phyloP scores from a whole-genome alignment of 2,797 vertebrate species.

The Otus scops region DNA sequence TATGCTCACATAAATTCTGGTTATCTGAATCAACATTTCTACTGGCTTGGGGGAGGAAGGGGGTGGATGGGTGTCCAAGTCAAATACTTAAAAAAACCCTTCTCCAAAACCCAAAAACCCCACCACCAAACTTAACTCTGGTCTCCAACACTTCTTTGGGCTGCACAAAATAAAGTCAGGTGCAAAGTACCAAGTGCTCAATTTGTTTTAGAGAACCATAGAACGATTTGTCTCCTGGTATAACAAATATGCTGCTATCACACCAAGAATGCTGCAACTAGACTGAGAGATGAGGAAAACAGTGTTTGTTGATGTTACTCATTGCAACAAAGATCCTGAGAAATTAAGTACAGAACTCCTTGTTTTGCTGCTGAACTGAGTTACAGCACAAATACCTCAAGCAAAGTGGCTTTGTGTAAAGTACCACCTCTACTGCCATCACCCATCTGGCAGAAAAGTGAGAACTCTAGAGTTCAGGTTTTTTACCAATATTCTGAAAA shows the following conservation, averaged over 20 bases:
- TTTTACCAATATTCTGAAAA: background rate
- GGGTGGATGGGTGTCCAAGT: no score
- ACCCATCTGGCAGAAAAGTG: background rate
- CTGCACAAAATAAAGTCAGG: background rate
- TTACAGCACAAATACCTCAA: background rate
- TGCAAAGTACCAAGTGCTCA: background rate
- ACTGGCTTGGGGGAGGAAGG: background rate
- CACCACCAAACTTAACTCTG: background rate
- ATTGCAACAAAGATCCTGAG: background rate
- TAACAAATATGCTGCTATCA: background rate
- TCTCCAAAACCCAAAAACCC: background rate
- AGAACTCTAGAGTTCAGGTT: background rate
- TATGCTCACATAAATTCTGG: background rate
- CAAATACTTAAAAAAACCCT: background rate
- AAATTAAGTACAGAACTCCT: background rate
- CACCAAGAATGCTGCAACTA: background rate
- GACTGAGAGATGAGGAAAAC: background rate
- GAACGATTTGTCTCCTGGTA: background rate
- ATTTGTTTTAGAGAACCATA: background rate
- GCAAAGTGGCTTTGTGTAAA: background rate
- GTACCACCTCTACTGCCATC: no score
- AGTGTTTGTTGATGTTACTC: background rate
- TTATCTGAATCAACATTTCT: background rate
- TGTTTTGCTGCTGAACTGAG: background rate
- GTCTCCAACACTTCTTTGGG: background rate